Base-by-base conservation (phyloP, 2,113 vertebrate genomes). In the Thunnus thynnus region DNA sequence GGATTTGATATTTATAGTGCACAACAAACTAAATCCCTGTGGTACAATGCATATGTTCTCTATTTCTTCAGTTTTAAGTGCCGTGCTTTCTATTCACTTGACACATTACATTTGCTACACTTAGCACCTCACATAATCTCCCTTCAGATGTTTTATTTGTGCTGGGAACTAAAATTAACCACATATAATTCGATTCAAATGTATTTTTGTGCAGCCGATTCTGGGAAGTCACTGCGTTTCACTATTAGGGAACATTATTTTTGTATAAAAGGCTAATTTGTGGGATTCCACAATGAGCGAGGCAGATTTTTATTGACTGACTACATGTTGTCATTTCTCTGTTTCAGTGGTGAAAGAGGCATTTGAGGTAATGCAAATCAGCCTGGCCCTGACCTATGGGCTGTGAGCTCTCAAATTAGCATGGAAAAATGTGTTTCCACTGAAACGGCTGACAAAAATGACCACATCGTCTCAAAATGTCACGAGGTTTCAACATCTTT, bases 1-100 rank as follows among this genome's bases (percentile, higher is more conserved):
- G 84, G 60, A 56, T 83, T 66, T 76, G 13, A 63, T 73, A 84
- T 87, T 84, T 61, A 76, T 78, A 76, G 77, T 63, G 57, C 74
- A 41, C 13, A 68, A 50, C 50, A 4, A 58, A 18, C 68, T 36
- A 13, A 50, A 67, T 20, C 64, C 0, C 57, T 58, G 41, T 72
- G 52, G 54, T 58, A 25, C 13, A 52, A 46, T 22, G 14, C 41
- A n/a, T 25, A 57, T 25, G 47, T 64, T 71, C 62, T 51, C 54
- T n/a, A 16, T 44, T 67, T 51, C 20, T 65, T 25, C 10, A n/a
- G 18, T 20, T 69, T 72, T 41, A 13, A 63, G 18, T 27, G 27
- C 27, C 27, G 50, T 1, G 54, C 12, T 57, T 61, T 51, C 27
- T 25, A 13, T 67, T 46, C 4, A 25, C 13, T 47, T 64, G 13